Evolutionary conservation across 2,888 invertebrate genomes (phyloP), one percentile per base, ranked within the genome.

Genomic region (Sicus ferrugineus): DNA sequence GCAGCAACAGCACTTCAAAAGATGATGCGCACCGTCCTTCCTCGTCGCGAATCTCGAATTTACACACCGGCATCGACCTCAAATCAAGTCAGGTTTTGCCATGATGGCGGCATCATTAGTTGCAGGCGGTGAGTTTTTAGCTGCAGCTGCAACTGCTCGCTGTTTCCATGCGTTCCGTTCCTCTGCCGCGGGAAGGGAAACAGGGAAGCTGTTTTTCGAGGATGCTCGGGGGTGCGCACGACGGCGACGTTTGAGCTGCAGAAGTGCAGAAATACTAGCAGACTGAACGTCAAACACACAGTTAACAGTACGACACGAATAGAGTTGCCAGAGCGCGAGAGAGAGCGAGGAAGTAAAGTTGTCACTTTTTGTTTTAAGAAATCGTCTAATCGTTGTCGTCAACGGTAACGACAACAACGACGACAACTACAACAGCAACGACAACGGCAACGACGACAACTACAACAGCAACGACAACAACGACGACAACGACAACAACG

Each of bases 241-340:
- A 48, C 58, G 65, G 64, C 50, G 65, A 69, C 69, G 65, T 65
- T 69, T 64, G 58, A 64, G 58, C 58, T n/a, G n/a, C 52, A 59
- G 61, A 67, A 50, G 61, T 67, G 54, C 63, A 48, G 38, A 68
- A 62, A 68, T 34, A 23, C 34, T 50, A 38, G 67, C 16, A 16
- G 34, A 1, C 14, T 34, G 9, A 34, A 9, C 42, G 42, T n/a
- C n/a, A n/a, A n/a, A n/a, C 42, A 42, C 42, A 42, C 42, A 42
- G n/a, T n/a, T n/a, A 16, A 42, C n/a, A 9, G 42, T 42, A 48
- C 6, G 26, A 28, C 48, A 58, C 30, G 14, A 56, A 56, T 16
- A 26, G 3, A 54, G 21, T 21, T 21, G 19, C 48, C n/a, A 48
- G 21, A 21, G 21, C n/a, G 19, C 48, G 21, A n/a, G 48, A 21